phyloP scores from a whole-genome alignment of 2,113 vertebrate genomes.

The Crypturellus undulatus region DNA sequence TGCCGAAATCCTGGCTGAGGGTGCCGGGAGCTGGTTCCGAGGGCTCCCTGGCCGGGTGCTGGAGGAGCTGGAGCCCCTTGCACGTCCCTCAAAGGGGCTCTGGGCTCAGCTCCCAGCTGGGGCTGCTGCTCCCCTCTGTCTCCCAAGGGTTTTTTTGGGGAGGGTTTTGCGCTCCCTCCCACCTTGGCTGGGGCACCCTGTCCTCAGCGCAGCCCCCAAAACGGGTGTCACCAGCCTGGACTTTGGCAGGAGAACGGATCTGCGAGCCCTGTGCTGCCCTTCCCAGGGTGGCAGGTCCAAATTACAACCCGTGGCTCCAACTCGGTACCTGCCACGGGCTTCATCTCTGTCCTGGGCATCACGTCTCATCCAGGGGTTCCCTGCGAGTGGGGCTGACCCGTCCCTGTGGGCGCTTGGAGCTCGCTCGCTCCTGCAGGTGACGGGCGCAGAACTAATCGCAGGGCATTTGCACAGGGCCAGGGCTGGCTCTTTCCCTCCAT shows the following conservation, averaged over 20 bases:
- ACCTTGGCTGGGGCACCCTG: no score
- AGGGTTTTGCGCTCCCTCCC: neutral
- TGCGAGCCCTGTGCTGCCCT: conserved; percentile 67
- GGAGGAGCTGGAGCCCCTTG: no score
- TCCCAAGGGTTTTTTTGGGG: neutral
- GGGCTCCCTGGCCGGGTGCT: neutral
- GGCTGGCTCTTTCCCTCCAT: no score
- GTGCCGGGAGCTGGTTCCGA: neutral
- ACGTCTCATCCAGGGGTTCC: no score
- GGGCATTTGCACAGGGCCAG: no score
- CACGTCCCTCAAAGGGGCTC: no score
- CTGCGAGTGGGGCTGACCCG: no score
- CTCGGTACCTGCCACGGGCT: neutral
- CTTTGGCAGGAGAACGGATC: conserved; percentile 67
- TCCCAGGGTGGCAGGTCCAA: conserved; percentile 65
- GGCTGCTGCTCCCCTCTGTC: no score
- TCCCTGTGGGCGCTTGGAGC: no score
- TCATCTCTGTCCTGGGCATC: neutral
- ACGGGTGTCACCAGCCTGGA: conserved; percentile 52
- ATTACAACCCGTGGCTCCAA: conserved; percentile 16
- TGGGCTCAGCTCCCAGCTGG: no score
- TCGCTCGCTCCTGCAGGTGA: no score
- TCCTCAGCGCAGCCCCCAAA: neutral
- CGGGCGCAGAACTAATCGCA: no score
- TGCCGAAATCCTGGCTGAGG: neutral